These are phyloP conservation scores for Myotis yumanensis DNA, from an alignment of 2,113 vertebrate genomes.

Conservation along the genomic window DNA sequence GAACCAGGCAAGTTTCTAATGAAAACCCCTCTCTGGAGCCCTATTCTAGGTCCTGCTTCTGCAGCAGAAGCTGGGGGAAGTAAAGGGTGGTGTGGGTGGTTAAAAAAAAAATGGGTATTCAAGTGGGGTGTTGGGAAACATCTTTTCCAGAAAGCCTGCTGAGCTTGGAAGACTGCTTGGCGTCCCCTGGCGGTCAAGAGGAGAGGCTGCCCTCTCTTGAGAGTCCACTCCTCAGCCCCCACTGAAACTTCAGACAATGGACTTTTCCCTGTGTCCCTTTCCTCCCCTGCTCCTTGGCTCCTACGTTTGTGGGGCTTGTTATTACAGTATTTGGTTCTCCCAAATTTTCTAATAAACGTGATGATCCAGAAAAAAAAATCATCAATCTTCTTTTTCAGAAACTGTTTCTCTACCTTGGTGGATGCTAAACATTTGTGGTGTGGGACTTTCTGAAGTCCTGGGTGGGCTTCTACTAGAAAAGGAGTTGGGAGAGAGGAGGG, in stretches of 20 bases:
- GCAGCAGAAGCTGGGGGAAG: constrained; percentile 53
- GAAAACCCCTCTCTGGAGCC: too few species aligned
- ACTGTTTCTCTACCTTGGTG: neutral
- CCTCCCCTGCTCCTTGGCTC: neutral
- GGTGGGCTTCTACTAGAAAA: neutral
- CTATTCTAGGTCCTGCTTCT: too few species aligned
- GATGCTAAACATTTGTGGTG: neutral
- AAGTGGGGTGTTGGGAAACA: constrained; percentile 92
- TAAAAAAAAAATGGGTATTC: constrained; percentile 76
- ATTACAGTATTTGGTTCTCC: neutral
- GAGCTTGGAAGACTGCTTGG: neutral
- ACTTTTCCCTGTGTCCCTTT: neutral
- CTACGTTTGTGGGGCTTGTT: neutral
- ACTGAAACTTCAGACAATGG: neutral
- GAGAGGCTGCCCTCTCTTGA: neutral
- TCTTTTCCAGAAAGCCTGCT: constrained; percentile 89
- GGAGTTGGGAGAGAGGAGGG: neutral
- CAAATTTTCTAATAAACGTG: neutral
- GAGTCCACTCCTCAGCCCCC: neutral
- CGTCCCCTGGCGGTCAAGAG: neutral
- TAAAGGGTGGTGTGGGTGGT: constrained; percentile 77
- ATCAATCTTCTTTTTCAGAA: neutral
- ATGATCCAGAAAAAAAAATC: neutral
- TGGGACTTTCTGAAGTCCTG: neutral
- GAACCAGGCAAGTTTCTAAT: too few species aligned